Evolutionary conservation across 2,888 invertebrate species (phyloP).

Genomic region (Taenaris catops): DNA sequence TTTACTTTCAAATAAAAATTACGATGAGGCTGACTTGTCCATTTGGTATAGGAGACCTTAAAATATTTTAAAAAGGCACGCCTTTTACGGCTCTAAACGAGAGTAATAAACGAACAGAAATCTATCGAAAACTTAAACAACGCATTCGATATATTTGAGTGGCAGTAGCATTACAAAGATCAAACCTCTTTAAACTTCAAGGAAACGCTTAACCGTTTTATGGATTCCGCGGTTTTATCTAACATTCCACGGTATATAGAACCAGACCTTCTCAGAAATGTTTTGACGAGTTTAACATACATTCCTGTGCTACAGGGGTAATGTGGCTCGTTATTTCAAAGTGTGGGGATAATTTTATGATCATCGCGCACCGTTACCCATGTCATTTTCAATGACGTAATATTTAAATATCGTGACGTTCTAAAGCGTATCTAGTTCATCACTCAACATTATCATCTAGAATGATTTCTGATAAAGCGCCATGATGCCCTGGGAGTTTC

Average conservation of each 20-base stretch:
- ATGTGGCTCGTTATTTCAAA: slow-evolving; percentile 33
- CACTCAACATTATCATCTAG: slow-evolving; percentile 34
- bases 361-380: slow-evolving; percentile 33
- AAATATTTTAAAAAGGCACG: no score
- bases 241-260: slow-evolving; percentile 17
- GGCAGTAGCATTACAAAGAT: slow-evolving; percentile 14
- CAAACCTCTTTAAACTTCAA: slow-evolving; percentile 14
- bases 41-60: no score
- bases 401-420: slow-evolving; percentile 35
- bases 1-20: no score
- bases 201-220: slow-evolving; percentile 20
- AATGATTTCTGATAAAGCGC: no score
- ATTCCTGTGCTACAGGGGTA: slow-evolving; percentile 46
- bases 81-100: no score
- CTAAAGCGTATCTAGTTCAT: slow-evolving; percentile 35
- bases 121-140: background rate
- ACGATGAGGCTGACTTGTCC: no score
- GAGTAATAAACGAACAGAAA: no score
- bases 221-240: slow-evolving; percentile 23
- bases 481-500: no score
- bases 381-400: slow-evolving; percentile 28
- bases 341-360: slow-evolving; percentile 49
- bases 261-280: slow-evolving; percentile 42
- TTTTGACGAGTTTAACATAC: slow-evolving; percentile 49
- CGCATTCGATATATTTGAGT: slow-evolving; percentile 1